Conservation (phyloP, 2,113 vertebrate genomes). For the Galemys pyrenaicus region DNA sequence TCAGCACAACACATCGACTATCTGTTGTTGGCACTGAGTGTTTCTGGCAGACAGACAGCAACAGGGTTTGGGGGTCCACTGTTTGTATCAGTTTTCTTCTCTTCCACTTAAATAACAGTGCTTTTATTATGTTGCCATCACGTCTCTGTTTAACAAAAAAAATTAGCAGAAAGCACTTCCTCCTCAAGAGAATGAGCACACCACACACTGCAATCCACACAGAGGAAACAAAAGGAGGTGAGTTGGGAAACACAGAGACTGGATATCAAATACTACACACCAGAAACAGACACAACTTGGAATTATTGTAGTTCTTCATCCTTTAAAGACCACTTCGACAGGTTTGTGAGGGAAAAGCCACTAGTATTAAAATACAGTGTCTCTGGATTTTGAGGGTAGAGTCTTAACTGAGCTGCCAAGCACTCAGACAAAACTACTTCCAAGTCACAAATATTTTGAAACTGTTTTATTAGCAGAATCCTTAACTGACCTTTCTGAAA, state of each 20-base stretch:
- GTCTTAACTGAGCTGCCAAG: conserved; percentile 2
- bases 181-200: neutral
- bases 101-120: conserved; percentile 51
- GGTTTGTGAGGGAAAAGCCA: neutral
- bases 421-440: conserved; percentile 38
- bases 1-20: conserved; percentile 36
- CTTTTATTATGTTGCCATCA: conserved; percentile 33
- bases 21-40: conserved; percentile 50
- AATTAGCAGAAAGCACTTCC: conserved; percentile 26
- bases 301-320: neutral
- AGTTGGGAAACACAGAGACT: neutral
- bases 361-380: neutral
- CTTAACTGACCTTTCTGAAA: conserved; percentile 42
- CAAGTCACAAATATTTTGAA: conserved; percentile 31
- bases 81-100: conserved; percentile 57
- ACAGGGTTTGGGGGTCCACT: conserved; percentile 57
- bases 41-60: conserved; percentile 1
- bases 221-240: neutral
- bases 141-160: conserved; percentile 34
- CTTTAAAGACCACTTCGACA: conserved; percentile 29
- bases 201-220: neutral
- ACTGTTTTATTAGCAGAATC: conserved; percentile 29
- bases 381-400: neutral
- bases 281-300: conserved; percentile 24
- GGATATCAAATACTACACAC: neutral